Percentiles rank a stretch among this genome's conserved stretches.
Conservation (phyloP, 2,888 invertebrate genomes). For the Torymus tubicola region DNA sequence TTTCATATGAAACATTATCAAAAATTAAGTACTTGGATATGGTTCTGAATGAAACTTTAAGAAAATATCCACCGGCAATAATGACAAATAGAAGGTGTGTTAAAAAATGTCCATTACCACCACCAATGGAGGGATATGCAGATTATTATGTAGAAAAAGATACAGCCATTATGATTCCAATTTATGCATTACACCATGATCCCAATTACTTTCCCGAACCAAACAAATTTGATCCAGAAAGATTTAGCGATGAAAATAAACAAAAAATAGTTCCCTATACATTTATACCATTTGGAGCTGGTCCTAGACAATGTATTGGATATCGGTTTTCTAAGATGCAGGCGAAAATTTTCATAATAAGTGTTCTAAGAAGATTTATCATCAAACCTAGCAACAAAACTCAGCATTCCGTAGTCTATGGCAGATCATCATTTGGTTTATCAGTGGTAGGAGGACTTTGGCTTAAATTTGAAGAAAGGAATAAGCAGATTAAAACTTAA, state of each 20-base stretch:
- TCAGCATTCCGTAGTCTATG: no score
- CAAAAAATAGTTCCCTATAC: constrained; percentile 64
- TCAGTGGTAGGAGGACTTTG: no score
- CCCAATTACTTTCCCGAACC: constrained; percentile 68
- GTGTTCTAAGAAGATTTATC: no score
- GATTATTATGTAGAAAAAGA: no score
- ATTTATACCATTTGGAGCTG: constrained; percentile 72
- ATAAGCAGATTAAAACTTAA: no score
- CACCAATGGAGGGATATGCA: no score
- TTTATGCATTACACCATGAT: no score
- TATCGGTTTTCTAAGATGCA: constrained; percentile 61
- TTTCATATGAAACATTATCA: constrained; percentile 74
- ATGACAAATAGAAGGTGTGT: constrained; percentile 67
- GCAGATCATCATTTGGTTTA: no score
- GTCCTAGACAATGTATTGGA: constrained; percentile 73
- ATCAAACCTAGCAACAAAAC: no score
- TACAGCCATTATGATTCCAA: no score
- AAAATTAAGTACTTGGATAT: constrained; percentile 79
- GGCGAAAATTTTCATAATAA: no score
- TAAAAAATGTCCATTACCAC: constrained; percentile 48
- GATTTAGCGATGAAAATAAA: constrained; percentile 71
- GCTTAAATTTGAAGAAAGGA: no score
- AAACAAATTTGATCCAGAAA: constrained; percentile 73
- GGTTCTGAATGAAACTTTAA: constrained; percentile 73
- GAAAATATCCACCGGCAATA: constrained; percentile 65